Evolutionary conservation across 2,888 invertebrate genomes (phyloP).

Genomic region (Limenitis camilla): DNA sequence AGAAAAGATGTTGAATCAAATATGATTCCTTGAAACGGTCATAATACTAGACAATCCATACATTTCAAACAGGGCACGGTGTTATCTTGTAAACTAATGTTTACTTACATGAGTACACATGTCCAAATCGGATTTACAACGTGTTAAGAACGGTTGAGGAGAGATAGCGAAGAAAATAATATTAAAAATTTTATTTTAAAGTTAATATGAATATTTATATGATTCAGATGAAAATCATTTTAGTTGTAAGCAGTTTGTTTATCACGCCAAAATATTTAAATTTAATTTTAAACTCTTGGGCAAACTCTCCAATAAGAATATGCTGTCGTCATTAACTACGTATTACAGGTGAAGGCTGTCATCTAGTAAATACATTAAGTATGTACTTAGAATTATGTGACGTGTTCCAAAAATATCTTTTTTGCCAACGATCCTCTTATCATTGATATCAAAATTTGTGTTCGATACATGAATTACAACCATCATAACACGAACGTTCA

Average conservation of each 20-base stretch:
- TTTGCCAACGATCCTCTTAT: slow-evolving; percentile 51
- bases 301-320: no score
- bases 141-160: slow-evolving; percentile 36
- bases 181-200: slow-evolving; percentile 5
- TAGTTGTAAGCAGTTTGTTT: not conserved
- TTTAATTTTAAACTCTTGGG: not conserved
- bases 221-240: not conserved
- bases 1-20: not conserved
- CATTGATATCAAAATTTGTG: slow-evolving; percentile 61
- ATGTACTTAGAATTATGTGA: not conserved
- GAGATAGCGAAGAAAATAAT: slow-evolving; percentile 37
- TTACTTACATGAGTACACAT: slow-evolving; percentile 64
- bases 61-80: slow-evolving; percentile 47
- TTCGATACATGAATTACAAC: slow-evolving; percentile 73
- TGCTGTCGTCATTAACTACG: no score
- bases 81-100: slow-evolving; percentile 64
- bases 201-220: not conserved
- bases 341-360: not conserved
- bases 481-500: slow-evolving; percentile 65
- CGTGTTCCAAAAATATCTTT: slow-evolving; percentile 6
- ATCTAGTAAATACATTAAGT: not conserved
- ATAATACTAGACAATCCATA: slow-evolving; percentile 38
- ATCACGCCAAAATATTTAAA: not conserved
- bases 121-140: slow-evolving; percentile 70
- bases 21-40: slow-evolving; percentile 18